Evolutionary conservation across 64 coral and sea anemone species (phyloP).

Genomic region (Orbicella faveolata): DNA sequence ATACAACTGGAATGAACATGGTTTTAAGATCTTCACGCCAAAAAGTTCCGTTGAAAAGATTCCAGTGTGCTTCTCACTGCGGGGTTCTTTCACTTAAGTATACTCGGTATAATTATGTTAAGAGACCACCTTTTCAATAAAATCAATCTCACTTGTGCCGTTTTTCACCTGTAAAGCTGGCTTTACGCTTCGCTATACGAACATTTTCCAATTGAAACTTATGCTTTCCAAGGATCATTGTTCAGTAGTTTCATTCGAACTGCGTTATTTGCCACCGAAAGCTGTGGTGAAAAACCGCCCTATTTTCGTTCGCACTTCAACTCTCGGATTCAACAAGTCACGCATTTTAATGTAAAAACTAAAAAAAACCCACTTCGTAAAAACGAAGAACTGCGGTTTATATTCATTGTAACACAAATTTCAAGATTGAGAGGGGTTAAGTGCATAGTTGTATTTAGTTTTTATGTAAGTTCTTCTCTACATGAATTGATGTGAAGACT

Average conservation of each 20-base stretch:
- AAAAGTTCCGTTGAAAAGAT: constrained; percentile 1
- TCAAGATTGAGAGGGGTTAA: too few species aligned
- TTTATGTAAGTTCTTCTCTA: too few species aligned
- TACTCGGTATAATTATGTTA: not conserved
- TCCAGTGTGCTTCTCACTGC: not conserved
- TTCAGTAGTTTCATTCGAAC: not conserved
- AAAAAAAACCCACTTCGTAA: too few species aligned
- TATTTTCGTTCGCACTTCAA: too few species aligned
- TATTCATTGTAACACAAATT: too few species aligned
- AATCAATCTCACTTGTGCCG: not conserved
- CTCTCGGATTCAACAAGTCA: too few species aligned
- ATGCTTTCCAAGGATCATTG: not conserved
- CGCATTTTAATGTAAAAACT: too few species aligned
- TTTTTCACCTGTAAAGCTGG: constrained; percentile 40
- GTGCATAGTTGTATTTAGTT: too few species aligned
- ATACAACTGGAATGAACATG: not conserved
- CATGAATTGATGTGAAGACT: not conserved
- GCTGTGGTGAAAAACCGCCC: too few species aligned
- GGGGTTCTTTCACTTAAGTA: constrained; percentile 20
- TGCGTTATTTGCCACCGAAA: too few species aligned
- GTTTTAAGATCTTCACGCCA: not conserved
- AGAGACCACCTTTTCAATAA: constrained; percentile 14
- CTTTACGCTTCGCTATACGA: constrained; percentile 4
- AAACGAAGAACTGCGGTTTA: too few species aligned
- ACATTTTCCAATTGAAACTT: constrained; percentile 2